These are phyloP conservation scores for Dascillus cervinus DNA, from an alignment of 2,888 invertebrate genomes.

Conservation along the genomic window DNA sequence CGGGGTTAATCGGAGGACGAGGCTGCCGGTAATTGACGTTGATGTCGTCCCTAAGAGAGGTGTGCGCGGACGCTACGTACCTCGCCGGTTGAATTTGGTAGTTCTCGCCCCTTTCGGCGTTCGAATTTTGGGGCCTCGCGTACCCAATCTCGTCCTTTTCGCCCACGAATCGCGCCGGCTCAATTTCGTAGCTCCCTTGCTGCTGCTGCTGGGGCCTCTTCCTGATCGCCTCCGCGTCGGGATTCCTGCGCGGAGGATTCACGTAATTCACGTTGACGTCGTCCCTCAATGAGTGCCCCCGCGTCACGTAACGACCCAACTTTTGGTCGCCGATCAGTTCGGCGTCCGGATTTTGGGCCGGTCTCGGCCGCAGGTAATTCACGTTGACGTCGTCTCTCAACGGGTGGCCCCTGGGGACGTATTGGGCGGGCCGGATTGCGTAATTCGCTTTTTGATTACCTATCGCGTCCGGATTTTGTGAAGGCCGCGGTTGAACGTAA, in stretches of 20 bases:
- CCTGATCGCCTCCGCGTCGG: no score
- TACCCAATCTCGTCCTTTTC: no score
- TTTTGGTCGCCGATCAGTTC: conserved; percentile 48
- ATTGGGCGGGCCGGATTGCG: conserved; percentile 11
- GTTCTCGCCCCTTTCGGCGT: no score
- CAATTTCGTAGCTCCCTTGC: no score
- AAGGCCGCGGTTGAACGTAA: conserved; percentile 51
- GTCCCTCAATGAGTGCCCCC: no score
- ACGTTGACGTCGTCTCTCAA: conserved; percentile 65
- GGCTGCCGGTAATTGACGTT: conserved; percentile 6
- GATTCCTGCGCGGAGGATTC: background rate
- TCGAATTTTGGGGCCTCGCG: no score
- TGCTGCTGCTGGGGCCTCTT: no score
- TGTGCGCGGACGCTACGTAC: no score
- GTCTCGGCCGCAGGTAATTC: conserved; percentile 56
- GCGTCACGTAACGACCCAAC: background rate
- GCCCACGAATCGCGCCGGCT: no score
- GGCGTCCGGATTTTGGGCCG: conserved; percentile 51
- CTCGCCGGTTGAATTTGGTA: no score
- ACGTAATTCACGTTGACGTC: conserved; percentile 65
- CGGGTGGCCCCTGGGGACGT: no score
- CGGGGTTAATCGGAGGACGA: conserved; percentile 15
- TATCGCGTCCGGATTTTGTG: conserved; percentile 53
- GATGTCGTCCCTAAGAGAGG: background rate
- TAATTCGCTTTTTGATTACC: conserved; percentile 40